Percentiles rank a stretch among this genome's conserved stretches.
Conservation (phyloP, 2,113 vertebrate species). For the Empidonax traillii region DNA sequence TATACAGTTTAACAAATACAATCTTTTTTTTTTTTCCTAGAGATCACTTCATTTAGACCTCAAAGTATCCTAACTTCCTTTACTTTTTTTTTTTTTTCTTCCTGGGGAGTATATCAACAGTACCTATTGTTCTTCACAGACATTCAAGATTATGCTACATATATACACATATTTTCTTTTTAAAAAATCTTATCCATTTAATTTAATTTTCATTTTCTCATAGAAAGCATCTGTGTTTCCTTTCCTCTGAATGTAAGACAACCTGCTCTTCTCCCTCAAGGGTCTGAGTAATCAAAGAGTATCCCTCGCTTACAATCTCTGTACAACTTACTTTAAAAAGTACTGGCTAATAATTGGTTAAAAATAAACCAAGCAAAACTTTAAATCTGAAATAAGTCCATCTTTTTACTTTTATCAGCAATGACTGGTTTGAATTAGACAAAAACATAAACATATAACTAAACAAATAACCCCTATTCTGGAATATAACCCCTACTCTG, state of each 20-base stretch:
- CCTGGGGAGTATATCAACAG: slow-evolving; percentile 38
- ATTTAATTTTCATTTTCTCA: slow-evolving; percentile 29
- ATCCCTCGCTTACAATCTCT: neutral
- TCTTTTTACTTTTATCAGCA: neutral
- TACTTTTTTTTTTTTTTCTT: neutral
- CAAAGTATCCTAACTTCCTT: slow-evolving; percentile 34
- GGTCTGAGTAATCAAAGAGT: neutral
- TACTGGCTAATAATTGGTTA: neutral
- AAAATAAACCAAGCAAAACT: neutral
- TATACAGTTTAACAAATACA: slow-evolving; percentile 76
- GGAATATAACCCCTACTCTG: neutral
- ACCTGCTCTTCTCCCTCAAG: neutral
- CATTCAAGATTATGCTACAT: slow-evolving; percentile 24
- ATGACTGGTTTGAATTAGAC: neutral
- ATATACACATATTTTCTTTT: neutral
- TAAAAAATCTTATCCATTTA: slow-evolving; percentile 9
- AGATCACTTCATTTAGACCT: slow-evolving; percentile 78
- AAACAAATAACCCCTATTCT: neutral
- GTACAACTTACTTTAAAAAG: neutral
- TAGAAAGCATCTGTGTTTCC: neutral
- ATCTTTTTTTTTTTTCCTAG: slow-evolving; percentile 51
- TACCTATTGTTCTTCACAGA: slow-evolving; percentile 23
- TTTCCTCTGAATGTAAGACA: neutral
- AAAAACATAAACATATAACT: neutral
- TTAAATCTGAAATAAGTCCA: neutral